Conservation (phyloP, 2,888 invertebrate species). For the Autographa pulchrina region DNA sequence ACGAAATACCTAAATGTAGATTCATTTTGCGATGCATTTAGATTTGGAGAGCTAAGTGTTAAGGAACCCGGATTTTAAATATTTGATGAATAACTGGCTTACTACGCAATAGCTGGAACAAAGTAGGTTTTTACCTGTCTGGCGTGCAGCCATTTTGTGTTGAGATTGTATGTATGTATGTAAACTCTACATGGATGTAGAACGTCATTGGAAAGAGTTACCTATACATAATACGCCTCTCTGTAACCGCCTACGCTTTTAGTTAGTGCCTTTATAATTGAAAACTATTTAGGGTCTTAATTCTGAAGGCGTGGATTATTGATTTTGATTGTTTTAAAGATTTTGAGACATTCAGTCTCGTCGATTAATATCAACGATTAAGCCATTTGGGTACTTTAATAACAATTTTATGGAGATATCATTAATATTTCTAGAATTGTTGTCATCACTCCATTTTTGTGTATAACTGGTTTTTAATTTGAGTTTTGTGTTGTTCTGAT, state of each 20-base stretch:
- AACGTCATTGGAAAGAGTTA: slow-evolving; percentile 5
- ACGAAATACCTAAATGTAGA: slow-evolving; percentile 19
- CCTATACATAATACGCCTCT: slow-evolving; percentile 27
- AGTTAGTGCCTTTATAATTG: not conserved
- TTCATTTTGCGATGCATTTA: not conserved
- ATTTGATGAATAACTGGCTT: not conserved
- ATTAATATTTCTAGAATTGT: slow-evolving; percentile 21
- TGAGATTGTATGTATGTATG: not conserved
- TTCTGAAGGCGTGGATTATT: slow-evolving; percentile 32
- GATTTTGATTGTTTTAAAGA: slow-evolving; percentile 18
- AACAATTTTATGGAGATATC: slow-evolving; percentile 10
- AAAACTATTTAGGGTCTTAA: slow-evolving; percentile 18
- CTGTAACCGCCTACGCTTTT: slow-evolving; percentile 25
- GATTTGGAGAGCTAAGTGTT: slow-evolving; percentile 5
- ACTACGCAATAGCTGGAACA: not conserved
- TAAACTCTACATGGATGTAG: slow-evolving; percentile 9
- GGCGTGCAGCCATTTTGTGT: slow-evolving; percentile 9
- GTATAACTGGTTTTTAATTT: slow-evolving; percentile 19
- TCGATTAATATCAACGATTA: slow-evolving; percentile 22
- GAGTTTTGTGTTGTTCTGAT: slow-evolving; percentile 9
- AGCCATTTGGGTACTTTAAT: slow-evolving; percentile 11
- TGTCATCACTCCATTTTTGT: slow-evolving; percentile 26
- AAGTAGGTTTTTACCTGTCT: slow-evolving; percentile 6
- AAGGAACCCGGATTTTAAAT: slow-evolving; percentile 20
- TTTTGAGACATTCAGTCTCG: slow-evolving; percentile 27